Percentiles rank a stretch among this genome's conserved stretches.
Evolutionary conservation across 2,888 invertebrate species (phyloP).

Genomic region (Heliconius sara): DNA sequence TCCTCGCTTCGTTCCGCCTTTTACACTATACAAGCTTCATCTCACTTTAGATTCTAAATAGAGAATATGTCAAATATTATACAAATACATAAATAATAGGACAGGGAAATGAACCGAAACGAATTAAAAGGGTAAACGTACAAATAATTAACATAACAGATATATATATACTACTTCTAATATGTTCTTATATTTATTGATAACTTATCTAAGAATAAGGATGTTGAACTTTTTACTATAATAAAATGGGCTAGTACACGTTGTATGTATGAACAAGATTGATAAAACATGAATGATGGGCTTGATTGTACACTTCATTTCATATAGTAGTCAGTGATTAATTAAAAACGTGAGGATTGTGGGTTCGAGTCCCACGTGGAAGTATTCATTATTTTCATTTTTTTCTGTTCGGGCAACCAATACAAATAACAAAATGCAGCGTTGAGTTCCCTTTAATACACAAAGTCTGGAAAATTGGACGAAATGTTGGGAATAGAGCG

Average conservation of each 20-base stretch:
- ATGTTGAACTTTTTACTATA: slow-evolving; percentile 62
- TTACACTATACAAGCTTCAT: background rate
- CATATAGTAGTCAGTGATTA: background rate
- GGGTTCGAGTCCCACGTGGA: background rate
- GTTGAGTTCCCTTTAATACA: background rate
- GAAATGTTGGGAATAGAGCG: background rate
- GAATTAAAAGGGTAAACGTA: background rate
- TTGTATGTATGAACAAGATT: background rate
- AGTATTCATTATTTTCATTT: background rate
- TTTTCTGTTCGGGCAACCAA: background rate
- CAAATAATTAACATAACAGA: background rate
- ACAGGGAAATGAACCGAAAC: background rate
- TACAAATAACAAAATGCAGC: too few species aligned
- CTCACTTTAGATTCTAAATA: background rate
- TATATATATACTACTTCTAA: background rate
- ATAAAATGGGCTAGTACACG: slow-evolving; percentile 19
- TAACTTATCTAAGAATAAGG: slow-evolving; percentile 48
- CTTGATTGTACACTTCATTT: slow-evolving; percentile 1
- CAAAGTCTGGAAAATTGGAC: background rate
- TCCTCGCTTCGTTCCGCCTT: too few species aligned
- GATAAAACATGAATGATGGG: slow-evolving; percentile 16
- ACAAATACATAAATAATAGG: background rate
- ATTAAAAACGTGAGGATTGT: too few species aligned
- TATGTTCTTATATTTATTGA: slow-evolving; percentile 12
- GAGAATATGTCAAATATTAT: background rate